Percentiles rank a stretch among this genome's conserved stretches.
Evolutionary conservation across 2,113 vertebrate genomes (phyloP).

Genomic region (Pterophyllum scalare): DNA sequence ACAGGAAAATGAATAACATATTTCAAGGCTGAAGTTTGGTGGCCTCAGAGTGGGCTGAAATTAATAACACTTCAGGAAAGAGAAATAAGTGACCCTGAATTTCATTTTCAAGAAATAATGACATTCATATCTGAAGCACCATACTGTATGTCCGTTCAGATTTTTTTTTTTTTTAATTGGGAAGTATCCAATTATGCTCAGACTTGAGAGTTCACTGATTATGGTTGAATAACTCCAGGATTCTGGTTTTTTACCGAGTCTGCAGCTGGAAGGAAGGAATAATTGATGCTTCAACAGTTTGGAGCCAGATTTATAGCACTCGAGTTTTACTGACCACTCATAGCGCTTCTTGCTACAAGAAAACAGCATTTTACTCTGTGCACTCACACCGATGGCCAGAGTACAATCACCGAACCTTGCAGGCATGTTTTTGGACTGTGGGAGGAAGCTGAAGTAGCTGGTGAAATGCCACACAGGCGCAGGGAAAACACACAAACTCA

Average conservation of each 20-base stretch:
- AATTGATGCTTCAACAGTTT: not conserved
- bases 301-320: not conserved
- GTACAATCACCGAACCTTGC: not conserved
- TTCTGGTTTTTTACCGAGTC: not conserved
- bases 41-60: slow-evolving; percentile 23
- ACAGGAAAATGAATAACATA: slow-evolving; percentile 25
- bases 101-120: slow-evolving; percentile 4
- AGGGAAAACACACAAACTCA: not conserved
- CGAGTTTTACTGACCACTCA: not conserved
- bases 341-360: not conserved
- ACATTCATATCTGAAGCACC: not conserved
- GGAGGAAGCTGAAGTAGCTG: rapidly evolving
- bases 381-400: not conserved
- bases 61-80: slow-evolving; percentile 24
- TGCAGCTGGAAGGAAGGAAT: not conserved
- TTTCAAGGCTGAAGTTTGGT: slow-evolving; percentile 27
- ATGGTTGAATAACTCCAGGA: not conserved
- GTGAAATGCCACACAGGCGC: not conserved
- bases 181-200: not conserved
- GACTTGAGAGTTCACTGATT: not conserved
- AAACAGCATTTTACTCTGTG: not conserved
- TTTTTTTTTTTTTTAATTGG: not conserved
- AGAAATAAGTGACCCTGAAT: not conserved
- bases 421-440: not conserved
- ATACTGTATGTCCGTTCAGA: not conserved